Evolutionary conservation across 1,140 invertebrate genomes (phyloP).

Genomic region (Sipha flava): DNA sequence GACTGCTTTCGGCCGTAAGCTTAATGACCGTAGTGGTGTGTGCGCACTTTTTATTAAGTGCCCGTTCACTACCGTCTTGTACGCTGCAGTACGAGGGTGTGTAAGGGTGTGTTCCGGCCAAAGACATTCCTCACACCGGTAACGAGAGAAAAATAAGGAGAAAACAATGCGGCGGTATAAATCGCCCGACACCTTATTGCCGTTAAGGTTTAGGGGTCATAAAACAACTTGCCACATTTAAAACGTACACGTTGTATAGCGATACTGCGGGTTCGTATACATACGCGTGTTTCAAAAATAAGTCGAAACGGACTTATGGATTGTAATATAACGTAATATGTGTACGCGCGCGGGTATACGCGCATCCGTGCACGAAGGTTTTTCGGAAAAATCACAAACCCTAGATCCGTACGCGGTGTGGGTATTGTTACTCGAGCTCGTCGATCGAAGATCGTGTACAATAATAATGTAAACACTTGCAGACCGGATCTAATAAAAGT

Average conservation of each 20-base stretch:
- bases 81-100: too few relatives aligned
- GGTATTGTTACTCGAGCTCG: too few relatives aligned
- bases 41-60: slow-evolving; percentile 24
- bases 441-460: too few relatives aligned
- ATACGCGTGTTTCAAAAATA: too few relatives aligned
- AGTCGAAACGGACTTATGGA: too few relatives aligned
- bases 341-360: too few relatives aligned
- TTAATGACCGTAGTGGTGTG: slow-evolving; percentile 9
- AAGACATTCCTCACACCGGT: slow-evolving; percentile 13
- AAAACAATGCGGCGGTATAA: slow-evolving; percentile 18
- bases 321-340: too few relatives aligned
- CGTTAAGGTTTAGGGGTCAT: slow-evolving; percentile 18
- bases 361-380: too few relatives aligned
- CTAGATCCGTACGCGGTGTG: too few relatives aligned
- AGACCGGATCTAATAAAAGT: too few relatives aligned
- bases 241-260: not conserved
- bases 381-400: too few relatives aligned
- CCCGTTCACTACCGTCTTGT: not conserved
- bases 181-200: slow-evolving; percentile 30
- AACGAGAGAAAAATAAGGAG: slow-evolving; percentile 10
- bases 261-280: not conserved
- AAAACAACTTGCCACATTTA: slow-evolving; percentile 12
- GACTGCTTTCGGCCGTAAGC: not conserved
- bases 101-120: not conserved
- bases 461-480: too few relatives aligned